Percentiles rank a stretch among this genome's conserved stretches.
These are phyloP conservation scores for Cosmia trapezina DNA, from an alignment of 2,888 invertebrate species.

Conservation along the genomic window DNA sequence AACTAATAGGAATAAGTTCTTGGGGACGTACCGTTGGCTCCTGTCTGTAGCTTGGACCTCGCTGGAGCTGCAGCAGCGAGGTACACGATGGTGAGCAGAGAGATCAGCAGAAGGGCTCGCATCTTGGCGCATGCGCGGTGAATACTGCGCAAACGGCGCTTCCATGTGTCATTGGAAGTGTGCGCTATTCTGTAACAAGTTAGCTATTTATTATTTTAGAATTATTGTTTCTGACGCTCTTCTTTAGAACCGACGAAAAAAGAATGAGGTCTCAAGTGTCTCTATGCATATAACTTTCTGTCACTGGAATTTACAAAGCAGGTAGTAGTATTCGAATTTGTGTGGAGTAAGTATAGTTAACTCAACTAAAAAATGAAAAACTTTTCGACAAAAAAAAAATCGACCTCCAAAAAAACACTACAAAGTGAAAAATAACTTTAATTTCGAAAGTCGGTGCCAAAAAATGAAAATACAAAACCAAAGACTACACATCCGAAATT, in stretches of 20 bases:
- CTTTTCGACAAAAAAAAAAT: too few species aligned
- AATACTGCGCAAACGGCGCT: slow-evolving; percentile 64
- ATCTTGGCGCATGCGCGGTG: slow-evolving; percentile 71
- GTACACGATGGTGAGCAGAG: slow-evolving; percentile 64
- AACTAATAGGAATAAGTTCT: slow-evolving; percentile 21
- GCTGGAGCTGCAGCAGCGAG: slow-evolving; percentile 71
- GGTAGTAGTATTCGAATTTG: too few species aligned
- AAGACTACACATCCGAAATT: too few species aligned
- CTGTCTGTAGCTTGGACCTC: slow-evolving; percentile 75
- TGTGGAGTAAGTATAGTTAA: too few species aligned
- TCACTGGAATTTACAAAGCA: too few species aligned
- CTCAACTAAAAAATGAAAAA: too few species aligned
- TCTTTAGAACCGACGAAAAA: neutral
- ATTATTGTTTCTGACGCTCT: neutral
- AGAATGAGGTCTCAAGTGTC: too few species aligned
- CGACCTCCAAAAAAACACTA: too few species aligned
- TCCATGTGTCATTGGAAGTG: slow-evolving; percentile 44
- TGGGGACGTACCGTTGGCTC: slow-evolving; percentile 73
- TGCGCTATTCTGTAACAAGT: slow-evolving; percentile 66
- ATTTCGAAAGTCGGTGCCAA: too few species aligned
- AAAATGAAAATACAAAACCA: too few species aligned
- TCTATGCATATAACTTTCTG: too few species aligned
- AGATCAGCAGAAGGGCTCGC: slow-evolving; percentile 75
- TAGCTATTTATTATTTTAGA: slow-evolving; percentile 23
- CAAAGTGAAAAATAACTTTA: too few species aligned